A percentile compares a stretch with the other conserved stretches of the same genome.
Evolutionary conservation across 1,140 invertebrate species (phyloP).

Genomic region (Chrysoperla carnea): DNA sequence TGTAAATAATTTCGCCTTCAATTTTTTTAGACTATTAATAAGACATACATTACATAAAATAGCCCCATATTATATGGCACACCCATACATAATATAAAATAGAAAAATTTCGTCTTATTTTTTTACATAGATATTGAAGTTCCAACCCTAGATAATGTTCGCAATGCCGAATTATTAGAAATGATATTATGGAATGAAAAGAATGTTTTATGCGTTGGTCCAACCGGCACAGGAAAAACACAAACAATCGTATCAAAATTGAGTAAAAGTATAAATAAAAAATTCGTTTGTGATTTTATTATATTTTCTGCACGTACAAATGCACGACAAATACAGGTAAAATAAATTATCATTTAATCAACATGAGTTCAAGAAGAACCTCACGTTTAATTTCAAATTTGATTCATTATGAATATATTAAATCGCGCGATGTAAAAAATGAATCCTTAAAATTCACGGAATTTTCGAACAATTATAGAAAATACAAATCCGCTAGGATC

Average conservation of each 20-base stretch:
- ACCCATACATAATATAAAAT: too few species aligned
- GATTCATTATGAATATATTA: too few species aligned
- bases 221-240: slow-evolving; percentile 69
- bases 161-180: slow-evolving; percentile 32
- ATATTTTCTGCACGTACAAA: slow-evolving; percentile 66
- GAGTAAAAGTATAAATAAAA: slow-evolving; percentile 37
- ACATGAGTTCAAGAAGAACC: too few species aligned
- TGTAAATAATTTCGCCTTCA: too few species aligned
- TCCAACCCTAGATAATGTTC: slow-evolving; percentile 45
- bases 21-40: too few species aligned
- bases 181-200: slow-evolving; percentile 35
- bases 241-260: slow-evolving; percentile 50
- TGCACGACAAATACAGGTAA: slow-evolving; percentile 60
- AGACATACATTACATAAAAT: too few species aligned
- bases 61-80: too few species aligned
- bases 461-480: too few species aligned
- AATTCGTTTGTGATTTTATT: slow-evolving; percentile 54
- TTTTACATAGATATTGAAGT: slow-evolving; percentile 36
- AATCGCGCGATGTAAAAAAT: too few species aligned
- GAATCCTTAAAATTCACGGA: too few species aligned
- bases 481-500: too few species aligned
- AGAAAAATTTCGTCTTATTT: not conserved
- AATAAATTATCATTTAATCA: slow-evolving; percentile 1
- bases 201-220: slow-evolving; percentile 56
- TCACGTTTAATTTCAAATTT: too few species aligned